phyloP scores from a whole-genome alignment of 2,888 invertebrate species.

The Amphipoea lucens region DNA sequence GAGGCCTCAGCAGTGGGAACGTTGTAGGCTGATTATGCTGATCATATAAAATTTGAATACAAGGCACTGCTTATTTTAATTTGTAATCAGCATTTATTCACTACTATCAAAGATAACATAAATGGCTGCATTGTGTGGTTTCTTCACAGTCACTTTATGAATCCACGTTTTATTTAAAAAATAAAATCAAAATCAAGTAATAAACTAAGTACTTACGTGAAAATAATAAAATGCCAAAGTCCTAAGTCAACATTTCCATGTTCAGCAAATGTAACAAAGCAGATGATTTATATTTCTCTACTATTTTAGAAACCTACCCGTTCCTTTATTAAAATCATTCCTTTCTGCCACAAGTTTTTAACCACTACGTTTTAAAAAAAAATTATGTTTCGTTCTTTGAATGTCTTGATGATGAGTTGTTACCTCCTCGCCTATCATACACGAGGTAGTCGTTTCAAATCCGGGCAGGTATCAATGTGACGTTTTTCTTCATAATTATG shows the following conservation, averaged over 20 bases:
- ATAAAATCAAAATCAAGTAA: neutral
- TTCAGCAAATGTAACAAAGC: neutral
- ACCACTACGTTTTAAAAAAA: too few relatives aligned
- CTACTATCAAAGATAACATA: neutral
- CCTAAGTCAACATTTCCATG: neutral
- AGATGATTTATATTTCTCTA: neutral
- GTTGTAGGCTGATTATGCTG: too few relatives aligned
- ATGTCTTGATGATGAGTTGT: too few relatives aligned
- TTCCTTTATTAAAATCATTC: too few relatives aligned
- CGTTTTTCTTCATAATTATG: neutral
- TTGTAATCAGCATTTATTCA: neutral
- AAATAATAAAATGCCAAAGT: neutral
- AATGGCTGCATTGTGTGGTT: neutral
- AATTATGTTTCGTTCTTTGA: too few relatives aligned
- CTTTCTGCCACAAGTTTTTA: neutral
- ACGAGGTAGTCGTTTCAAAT: neutral
- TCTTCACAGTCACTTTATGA: neutral
- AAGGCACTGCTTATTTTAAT: neutral
- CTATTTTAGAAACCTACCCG: neutral
- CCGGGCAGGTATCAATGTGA: neutral
- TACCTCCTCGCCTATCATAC: too few relatives aligned
- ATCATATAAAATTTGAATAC: too few relatives aligned
- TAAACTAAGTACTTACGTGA: neutral
- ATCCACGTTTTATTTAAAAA: neutral
- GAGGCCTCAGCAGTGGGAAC: too few relatives aligned